Evolutionary conservation across 2,113 vertebrate genomes (phyloP).

Genomic region (Synodontis membranacea): DNA sequence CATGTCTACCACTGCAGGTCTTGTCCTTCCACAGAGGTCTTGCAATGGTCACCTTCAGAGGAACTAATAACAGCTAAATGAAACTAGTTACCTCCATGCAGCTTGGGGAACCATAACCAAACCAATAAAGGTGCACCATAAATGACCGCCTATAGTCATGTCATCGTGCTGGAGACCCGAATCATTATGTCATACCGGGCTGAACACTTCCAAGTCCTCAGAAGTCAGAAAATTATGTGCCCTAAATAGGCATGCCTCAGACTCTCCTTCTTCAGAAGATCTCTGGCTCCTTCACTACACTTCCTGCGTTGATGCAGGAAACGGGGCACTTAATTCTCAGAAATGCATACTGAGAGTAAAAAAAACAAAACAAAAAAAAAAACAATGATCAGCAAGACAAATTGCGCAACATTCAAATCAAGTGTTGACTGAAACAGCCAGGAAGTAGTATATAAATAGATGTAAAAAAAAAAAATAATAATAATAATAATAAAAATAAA

Average conservation of each 20-base stretch:
- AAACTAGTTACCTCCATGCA: constrained; percentile 32
- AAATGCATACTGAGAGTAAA: background rate
- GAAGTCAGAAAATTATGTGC: background rate
- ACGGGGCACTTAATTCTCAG: background rate
- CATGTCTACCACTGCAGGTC: background rate
- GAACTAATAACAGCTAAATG: background rate
- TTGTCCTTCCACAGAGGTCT: background rate
- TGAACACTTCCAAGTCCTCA: background rate
- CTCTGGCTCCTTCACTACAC: background rate
- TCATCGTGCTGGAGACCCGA: background rate
- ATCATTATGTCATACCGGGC: background rate
- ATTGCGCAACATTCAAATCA: background rate
- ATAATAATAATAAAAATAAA: too few species aligned
- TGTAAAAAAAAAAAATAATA: too few species aligned
- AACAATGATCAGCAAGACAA: background rate
- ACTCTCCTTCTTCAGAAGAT: background rate
- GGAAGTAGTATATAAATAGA: background rate
- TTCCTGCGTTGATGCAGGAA: background rate
- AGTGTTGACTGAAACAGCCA: background rate
- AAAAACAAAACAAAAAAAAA: too few species aligned
- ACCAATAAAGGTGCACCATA: constrained; percentile 12
- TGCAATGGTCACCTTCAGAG: constrained; percentile 10
- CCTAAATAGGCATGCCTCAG: background rate
- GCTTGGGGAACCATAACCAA: constrained; percentile 21
- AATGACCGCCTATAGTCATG: constrained; percentile 12